Evolutionary conservation across 2,888 invertebrate species (phyloP), one percentile per base, ranked within the genome.

Genomic region (Cryptophagus acutangulus): DNA sequence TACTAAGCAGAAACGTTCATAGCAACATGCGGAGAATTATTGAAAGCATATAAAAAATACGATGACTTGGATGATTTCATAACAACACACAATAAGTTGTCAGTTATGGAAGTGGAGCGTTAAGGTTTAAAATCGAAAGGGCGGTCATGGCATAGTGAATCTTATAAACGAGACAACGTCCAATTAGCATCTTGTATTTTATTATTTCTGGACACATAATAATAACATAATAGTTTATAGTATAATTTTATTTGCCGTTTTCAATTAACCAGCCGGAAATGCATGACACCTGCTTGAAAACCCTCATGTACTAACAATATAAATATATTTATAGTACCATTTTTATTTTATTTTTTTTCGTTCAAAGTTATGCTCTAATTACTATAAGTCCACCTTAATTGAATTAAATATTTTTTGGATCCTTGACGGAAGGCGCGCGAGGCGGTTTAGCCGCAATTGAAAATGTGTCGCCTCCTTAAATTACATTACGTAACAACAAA

Each of bases 171-270:
- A 53, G 55, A 60, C 61, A 55, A 50, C 56, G 58, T 59, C 63
- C 65, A 65, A 65, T 65, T 65, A 64, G 59, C 58, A 61, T 51
- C 57, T 58, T 52, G 58, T 46, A 46, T 53, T 61, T 61, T 58
- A 59, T 61, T 62, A 62, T 63, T 61, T 55, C 55, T 56, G 36
- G 52, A 51, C 53, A 48, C 48, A 51, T 61, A 62, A 63, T 61
- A 59, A 62, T 62, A 58, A 60, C 61, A 65, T 61, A 62, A 65
- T 63, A 57, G 59, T 57, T 57, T n/a, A n/a, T n/a, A n/a, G 60
- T 59, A 59, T 63, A 60, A 59, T 61, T 61, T 60, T 58, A 61
- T 62, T 61, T 59, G 58, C 57, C 54, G 56, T 61, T 59, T 61
- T 59, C 55, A 57, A 57, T 57, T 58, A 57, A 55, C 46, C 38